Evolutionary conservation across 2,888 invertebrate genomes (phyloP), one percentile per base, ranked within the genome.

Genomic region (Steromphala cineraria): DNA sequence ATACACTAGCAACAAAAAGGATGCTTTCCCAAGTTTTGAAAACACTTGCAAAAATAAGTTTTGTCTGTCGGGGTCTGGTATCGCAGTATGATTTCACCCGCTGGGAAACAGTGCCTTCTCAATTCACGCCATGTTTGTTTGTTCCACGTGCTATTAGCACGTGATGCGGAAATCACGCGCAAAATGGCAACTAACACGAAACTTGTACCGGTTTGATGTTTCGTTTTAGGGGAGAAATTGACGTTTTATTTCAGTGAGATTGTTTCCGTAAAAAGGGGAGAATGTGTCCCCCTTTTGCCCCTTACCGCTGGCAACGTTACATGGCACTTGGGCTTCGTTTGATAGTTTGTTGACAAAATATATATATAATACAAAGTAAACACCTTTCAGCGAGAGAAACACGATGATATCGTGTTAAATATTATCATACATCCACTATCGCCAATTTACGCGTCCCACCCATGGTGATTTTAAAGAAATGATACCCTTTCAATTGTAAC

Each of bases 41-140:
- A 78, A 82, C 84, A 84, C 82, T 75, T 84, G 82, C 81, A 75
- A 76, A 82, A 82, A 84, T 78, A 82, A 28, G 67, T 52, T 78
- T 80, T 75, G 78, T 80, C 82, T 71, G 81, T n/a, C 36, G 8
- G 31, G 13, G 19, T 17, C 62, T 21, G 15, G 62, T 17, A 8
- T 40, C 19, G 40, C 71, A 36, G 71, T 36, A 19, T 71, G 36
- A 71, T 40, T 36, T 24, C 56, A 56, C 56, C 71, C 40, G 40
- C 19, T 36, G 31, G 71, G 71, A 71, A 71, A 36, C 36, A 71
- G 71, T 36, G 40, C 4, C 36, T 71, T 28, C 71, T 19, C 19
- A 36, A n/a, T 36, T 40, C 40, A n/a, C 71, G 36, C 36, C 31
- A 10, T 71, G 71, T 71, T 71, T 76, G 76, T 76, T 76, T 76